Percentiles rank a stretch among this genome's conserved stretches.
Conservation (phyloP, 2,888 invertebrate genomes). For the Leptinotarsa tumamoca region DNA sequence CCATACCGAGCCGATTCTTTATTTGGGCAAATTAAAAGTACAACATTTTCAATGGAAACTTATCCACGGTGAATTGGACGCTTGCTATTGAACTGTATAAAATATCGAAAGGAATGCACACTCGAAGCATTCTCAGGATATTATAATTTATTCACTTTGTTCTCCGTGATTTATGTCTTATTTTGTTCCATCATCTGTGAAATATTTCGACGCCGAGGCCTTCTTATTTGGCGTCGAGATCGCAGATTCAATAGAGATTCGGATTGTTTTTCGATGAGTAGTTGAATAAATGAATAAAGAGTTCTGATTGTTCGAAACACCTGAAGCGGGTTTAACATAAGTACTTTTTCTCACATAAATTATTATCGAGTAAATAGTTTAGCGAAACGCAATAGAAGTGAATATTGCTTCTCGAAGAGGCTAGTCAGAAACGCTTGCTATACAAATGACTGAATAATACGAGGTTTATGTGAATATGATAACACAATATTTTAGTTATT, state of each 20-base stretch:
- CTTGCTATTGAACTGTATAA: constrained; percentile 46
- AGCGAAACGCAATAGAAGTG: background rate
- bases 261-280: constrained; percentile 12
- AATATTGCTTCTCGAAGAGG: too few species aligned
- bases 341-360: constrained; percentile 9
- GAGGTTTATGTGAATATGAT: too few species aligned
- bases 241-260: background rate
- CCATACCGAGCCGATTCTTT: constrained; percentile 58
- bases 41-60: constrained; percentile 57
- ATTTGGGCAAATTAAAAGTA: constrained; percentile 60
- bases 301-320: background rate
- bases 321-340: background rate
- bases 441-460: too few species aligned
- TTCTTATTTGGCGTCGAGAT: background rate
- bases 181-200: constrained; percentile 40
- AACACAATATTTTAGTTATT: too few species aligned
- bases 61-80: constrained; percentile 42
- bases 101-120: constrained; percentile 35
- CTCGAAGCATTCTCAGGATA: constrained; percentile 39
- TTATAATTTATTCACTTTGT: constrained; percentile 45
- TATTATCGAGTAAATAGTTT: background rate
- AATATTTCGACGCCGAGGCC: constrained; percentile 22
- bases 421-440: too few species aligned
- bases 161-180: constrained; percentile 46
- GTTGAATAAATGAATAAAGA: background rate